These are phyloP conservation scores for Morinoia aosen DNA, from an alignment of 2,888 invertebrate species.

Conservation along the genomic window DNA sequence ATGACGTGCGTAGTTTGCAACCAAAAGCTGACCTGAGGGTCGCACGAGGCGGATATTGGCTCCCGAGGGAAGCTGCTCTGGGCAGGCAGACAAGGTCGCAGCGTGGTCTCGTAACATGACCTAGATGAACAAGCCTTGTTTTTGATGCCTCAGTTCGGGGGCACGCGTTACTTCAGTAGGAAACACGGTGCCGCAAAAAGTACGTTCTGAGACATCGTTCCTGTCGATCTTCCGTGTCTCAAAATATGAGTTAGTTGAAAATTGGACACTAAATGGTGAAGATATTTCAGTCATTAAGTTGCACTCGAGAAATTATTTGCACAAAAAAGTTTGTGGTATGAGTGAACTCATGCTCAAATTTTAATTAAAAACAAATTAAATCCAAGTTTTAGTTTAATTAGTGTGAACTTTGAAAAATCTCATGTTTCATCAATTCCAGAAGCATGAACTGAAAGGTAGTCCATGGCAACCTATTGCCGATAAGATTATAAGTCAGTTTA, in stretches of 20 bases:
- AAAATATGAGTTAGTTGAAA: not conserved
- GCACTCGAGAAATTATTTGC: not conserved
- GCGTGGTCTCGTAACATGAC: not conserved
- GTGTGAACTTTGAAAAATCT: no score
- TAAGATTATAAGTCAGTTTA: no score
- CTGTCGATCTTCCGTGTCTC: not conserved
- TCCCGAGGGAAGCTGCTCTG: not conserved
- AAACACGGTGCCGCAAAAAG: not conserved
- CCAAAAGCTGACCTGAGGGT: not conserved
- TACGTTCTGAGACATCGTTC: not conserved
- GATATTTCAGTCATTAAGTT: not conserved
- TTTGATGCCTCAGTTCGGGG: not conserved
- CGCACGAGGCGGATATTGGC: not conserved
- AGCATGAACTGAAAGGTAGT: no score
- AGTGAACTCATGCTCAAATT: not conserved
- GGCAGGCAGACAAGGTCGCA: not conserved
- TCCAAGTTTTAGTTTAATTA: no score
- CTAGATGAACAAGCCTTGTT: not conserved
- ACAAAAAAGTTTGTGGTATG: not conserved
- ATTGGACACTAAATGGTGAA: not conserved
- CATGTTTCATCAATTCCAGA: no score
- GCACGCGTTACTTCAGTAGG: conserved; percentile 9
- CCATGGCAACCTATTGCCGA: no score
- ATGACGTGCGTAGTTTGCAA: not conserved
- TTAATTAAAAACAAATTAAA: no score